A percentile compares a stretch with the other conserved stretches of the same genome.
Conservation (phyloP, 1,140 invertebrate genomes). For the Halictus rubicundus region DNA sequence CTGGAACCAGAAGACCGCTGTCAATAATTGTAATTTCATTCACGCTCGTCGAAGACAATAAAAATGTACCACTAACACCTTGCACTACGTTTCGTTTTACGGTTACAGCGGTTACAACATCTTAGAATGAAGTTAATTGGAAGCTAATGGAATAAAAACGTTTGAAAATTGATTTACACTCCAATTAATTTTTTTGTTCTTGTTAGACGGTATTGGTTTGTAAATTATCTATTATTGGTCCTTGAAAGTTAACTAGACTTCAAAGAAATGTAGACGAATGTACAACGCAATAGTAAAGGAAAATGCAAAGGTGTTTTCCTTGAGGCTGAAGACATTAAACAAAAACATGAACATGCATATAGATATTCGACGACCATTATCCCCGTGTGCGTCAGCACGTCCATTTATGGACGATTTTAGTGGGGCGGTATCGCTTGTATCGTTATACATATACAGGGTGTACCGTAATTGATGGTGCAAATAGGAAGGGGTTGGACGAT, state of each 20-base stretch:
- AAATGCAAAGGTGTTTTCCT: neutral
- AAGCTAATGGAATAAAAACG: no score
- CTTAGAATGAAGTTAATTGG: no score
- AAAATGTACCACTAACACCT: neutral
- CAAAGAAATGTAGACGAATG: no score
- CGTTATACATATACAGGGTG: neutral
- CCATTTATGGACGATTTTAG: slow-evolving; percentile 13
- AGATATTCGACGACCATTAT: neutral
- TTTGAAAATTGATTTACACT: no score
- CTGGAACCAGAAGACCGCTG: slow-evolving; percentile 51
- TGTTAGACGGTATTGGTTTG: no score
- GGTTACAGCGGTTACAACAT: no score
- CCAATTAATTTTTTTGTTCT: no score
- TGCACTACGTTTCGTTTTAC: no score
- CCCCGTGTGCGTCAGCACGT: neutral
- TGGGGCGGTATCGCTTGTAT: neutral
- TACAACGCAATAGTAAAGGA: neutral
- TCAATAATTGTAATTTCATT: neutral
- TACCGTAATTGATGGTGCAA: neutral
- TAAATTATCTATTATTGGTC: no score
- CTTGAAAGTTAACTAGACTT: no score
- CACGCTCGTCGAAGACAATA: neutral
- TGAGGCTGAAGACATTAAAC: neutral
- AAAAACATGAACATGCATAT: neutral
- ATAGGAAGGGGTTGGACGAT: no score